These are phyloP conservation scores for Pangasius djambal DNA, from an alignment of 2,797 vertebrate species.

Conservation along the genomic window DNA sequence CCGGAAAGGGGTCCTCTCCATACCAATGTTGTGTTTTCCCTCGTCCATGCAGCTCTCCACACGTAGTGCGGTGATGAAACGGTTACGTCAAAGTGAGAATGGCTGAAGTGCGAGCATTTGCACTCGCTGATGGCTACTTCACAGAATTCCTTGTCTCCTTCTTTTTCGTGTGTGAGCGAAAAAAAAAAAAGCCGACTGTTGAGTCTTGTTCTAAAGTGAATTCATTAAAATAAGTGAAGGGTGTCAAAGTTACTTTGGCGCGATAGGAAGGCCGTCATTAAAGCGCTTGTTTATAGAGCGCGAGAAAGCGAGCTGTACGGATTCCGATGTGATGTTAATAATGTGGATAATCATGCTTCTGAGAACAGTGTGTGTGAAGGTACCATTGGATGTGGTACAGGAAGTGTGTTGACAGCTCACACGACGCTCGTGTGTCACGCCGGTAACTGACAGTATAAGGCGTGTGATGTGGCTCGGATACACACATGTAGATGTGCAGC, in stretches of 20 bases:
- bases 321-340: slow-evolving; percentile 64
- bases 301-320: slow-evolving; percentile 52
- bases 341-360: slow-evolving; percentile 70
- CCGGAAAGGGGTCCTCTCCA: not conserved
- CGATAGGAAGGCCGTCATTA: slow-evolving; percentile 48
- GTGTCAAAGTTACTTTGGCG: slow-evolving; percentile 50
- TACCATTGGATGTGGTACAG: slow-evolving; percentile 42
- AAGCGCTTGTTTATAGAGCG: slow-evolving; percentile 49
- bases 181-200: not conserved
- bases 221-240: slow-evolving; percentile 52
- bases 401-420: slow-evolving; percentile 73
- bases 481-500: slow-evolving; percentile 28
- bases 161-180: slow-evolving; percentile 20
- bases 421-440: slow-evolving; percentile 63
- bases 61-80: slow-evolving; percentile 43
- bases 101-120: slow-evolving; percentile 52
- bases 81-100: slow-evolving; percentile 41
- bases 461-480: slow-evolving; percentile 61
- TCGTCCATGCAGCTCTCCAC: slow-evolving; percentile 2
- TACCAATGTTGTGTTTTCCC: slow-evolving; percentile 36
- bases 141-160: slow-evolving; percentile 41
- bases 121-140: slow-evolving; percentile 57
- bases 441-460: slow-evolving; percentile 63
- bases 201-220: slow-evolving; percentile 29
- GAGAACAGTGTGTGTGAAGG: slow-evolving; percentile 62